phyloP scores from a whole-genome alignment of 2,888 invertebrate genomes.

The Syrista parreyssii region DNA sequence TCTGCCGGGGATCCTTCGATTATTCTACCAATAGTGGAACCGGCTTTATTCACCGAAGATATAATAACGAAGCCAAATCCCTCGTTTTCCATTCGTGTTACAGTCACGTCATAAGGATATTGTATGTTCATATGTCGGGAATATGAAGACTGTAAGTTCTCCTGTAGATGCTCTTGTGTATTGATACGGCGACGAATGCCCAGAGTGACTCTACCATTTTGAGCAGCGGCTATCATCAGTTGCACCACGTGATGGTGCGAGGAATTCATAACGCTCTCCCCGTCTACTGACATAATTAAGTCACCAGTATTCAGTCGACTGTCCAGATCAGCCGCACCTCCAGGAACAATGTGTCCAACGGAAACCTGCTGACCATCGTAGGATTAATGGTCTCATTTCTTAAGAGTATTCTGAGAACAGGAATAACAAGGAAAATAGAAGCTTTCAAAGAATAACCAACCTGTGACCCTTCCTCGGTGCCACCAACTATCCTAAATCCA shows the following conservation, averaged over 20 bases:
- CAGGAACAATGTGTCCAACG: slow-evolving; percentile 96
- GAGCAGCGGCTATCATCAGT: slow-evolving; percentile 89
- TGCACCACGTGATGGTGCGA: slow-evolving; percentile 95
- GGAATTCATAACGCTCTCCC: slow-evolving; percentile 83
- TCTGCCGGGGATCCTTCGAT: slow-evolving; percentile 97
- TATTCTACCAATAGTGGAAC: slow-evolving; percentile 92
- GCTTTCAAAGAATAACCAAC: slow-evolving; percentile 61
- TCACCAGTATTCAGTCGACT: slow-evolving; percentile 92
- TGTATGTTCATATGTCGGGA: slow-evolving; percentile 56
- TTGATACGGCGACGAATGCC: slow-evolving; percentile 75
- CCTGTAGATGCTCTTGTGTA: slow-evolving; percentile 67
- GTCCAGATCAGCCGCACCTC: slow-evolving; percentile 93
- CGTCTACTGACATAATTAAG: slow-evolving; percentile 94
- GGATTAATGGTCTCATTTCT: background rate
- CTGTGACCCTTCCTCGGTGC: slow-evolving; percentile 96
- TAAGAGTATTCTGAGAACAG: background rate
- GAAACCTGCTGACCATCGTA: slow-evolving; percentile 73
- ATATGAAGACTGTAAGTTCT: slow-evolving; percentile 63
- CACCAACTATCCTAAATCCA: slow-evolving; percentile 98
- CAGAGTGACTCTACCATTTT: slow-evolving; percentile 86
- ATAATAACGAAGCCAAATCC: slow-evolving; percentile 99
- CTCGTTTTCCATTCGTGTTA: slow-evolving; percentile 90
- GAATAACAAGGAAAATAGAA: background rate
- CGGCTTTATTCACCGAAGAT: slow-evolving; percentile 90
- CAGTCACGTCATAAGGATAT: slow-evolving; percentile 90